Base-by-base conservation (phyloP, 2,797 vertebrate species). In the Mallotus villosus region DNA sequence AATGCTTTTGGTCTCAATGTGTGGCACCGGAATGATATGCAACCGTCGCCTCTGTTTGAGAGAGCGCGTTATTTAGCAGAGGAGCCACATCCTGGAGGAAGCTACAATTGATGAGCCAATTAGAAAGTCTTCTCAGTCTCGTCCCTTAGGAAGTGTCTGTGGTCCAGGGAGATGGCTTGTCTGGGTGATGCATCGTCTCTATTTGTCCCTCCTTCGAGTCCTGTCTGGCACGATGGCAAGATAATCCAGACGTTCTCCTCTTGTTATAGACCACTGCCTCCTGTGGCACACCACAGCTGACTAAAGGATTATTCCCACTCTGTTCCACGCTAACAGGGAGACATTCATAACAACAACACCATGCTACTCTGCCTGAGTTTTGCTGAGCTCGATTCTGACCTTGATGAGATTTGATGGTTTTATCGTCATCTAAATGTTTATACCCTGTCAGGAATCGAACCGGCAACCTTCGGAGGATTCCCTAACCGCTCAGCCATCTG, bases 101-200 rank as follows among this genome's bases (percentile, higher is more conserved):
- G 8, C 41, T 73, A 76, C 78, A 63, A 69, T 68, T 67, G 49
- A 77, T 63, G 29, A 78, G 53, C 57, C 63, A 72, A 65, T 60
- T 46, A 79, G 73, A 62, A 72, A 27, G n/a, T n/a, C n/a, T n/a
- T n/a, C 65, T 69, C 68, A 73, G n/a, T 62, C 1, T 63, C 72
- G 51, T 8, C 46, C 67, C 19, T 12, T 70, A 63, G 68, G 29
- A 74, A 60, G 61, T 68, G 70, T 12, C 11, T 41, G 37, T 73
- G 74, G 49, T 73, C 74, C n/a, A 63, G 22, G 65, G 55, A 67
- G 14, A 51, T 61, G 60, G 37, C 11, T 2, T 22, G 21, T 21
- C 41, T 29, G 24, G n/a, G 9, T 70, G 59, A 70, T 51, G 58
- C 29, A 51, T 12, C 9, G 29, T n/a, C 46, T 21, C n/a, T 5